phyloP scores from a whole-genome alignment of 2,113 vertebrate genomes.

The Larimichthys crocea region DNA sequence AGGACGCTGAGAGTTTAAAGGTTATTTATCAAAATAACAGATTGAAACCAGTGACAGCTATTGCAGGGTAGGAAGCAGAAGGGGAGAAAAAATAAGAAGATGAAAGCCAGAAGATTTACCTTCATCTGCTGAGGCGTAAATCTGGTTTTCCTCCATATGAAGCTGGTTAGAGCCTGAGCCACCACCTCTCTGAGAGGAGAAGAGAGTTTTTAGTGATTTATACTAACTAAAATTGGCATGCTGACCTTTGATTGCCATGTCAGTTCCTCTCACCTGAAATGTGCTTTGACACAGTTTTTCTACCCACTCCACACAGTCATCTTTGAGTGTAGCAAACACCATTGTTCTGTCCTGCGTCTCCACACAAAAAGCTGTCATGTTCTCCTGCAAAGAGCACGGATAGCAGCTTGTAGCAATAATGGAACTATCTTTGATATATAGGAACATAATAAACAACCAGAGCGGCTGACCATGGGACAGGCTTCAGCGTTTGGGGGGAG shows the following conservation, averaged over 20 bases:
- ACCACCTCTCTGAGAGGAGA: constrained; percentile 58
- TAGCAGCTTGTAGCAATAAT: neutral
- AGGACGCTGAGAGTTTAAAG: neutral
- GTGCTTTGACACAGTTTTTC: constrained; percentile 87
- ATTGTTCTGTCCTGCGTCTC: constrained; percentile 87
- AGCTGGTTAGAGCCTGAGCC: constrained; percentile 25
- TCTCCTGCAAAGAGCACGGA: constrained; percentile 71
- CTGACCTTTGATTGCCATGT: too few species aligned
- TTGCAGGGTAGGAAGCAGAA: neutral
- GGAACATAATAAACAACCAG: neutral
- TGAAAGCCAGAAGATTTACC: constrained; percentile 75
- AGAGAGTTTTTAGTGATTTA: neutral
- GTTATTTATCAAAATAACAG: too few species aligned
- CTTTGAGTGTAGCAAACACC: constrained; percentile 88
- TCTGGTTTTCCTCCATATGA: constrained; percentile 93
- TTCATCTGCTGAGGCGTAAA: constrained; percentile 89
- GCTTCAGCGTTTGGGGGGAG: constrained; percentile 86
- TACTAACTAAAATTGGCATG: neutral
- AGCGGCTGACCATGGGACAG: constrained; percentile 81
- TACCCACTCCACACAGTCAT: constrained; percentile 88
- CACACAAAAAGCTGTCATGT: constrained; percentile 90
- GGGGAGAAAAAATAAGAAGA: neutral
- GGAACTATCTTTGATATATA: neutral
- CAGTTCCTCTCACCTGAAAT: constrained; percentile 86
- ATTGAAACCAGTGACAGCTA: neutral